Evolutionary conservation across 2,113 vertebrate species (phyloP).

Genomic region (Equus quagga): DNA sequence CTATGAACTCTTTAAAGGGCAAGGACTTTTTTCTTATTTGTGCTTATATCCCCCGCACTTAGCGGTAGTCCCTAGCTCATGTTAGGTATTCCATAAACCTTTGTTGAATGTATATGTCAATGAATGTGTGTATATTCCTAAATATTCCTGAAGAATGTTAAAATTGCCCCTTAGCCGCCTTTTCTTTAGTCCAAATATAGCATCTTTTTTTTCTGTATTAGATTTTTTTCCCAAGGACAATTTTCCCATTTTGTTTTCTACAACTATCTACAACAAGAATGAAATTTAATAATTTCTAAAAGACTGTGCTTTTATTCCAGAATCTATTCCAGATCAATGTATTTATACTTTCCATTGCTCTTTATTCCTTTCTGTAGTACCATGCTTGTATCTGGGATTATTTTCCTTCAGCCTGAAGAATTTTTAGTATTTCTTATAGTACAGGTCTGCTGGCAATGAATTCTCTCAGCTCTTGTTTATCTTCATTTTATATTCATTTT

Average conservation of each 20-base stretch:
- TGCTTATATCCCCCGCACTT: neutral
- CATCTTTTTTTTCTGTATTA: neutral
- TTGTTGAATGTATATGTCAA: neutral
- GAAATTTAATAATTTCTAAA: constrained; percentile 42
- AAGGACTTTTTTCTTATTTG: neutral
- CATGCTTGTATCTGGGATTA: neutral
- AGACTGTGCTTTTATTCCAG: neutral
- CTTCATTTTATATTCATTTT: constrained; percentile 22
- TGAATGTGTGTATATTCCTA: neutral
- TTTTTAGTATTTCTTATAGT: constrained; percentile 2
- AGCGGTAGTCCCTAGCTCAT: neutral
- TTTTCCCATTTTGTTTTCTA: neutral
- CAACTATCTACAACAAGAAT: neutral
- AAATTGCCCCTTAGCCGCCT: neutral
- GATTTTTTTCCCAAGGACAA: neutral
- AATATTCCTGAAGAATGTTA: neutral
- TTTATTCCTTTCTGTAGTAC: neutral
- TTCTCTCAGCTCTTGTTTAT: constrained; percentile 17
- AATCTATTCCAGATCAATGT: neutral
- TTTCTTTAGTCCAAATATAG: neutral
- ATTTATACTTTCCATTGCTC: neutral
- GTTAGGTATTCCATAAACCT: neutral
- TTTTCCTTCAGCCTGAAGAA: neutral
- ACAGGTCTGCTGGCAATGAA: neutral
- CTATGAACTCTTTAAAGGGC: neutral